Base-by-base conservation (phyloP, 2,797 vertebrate species). In the Anisognathus igniventris region DNA sequence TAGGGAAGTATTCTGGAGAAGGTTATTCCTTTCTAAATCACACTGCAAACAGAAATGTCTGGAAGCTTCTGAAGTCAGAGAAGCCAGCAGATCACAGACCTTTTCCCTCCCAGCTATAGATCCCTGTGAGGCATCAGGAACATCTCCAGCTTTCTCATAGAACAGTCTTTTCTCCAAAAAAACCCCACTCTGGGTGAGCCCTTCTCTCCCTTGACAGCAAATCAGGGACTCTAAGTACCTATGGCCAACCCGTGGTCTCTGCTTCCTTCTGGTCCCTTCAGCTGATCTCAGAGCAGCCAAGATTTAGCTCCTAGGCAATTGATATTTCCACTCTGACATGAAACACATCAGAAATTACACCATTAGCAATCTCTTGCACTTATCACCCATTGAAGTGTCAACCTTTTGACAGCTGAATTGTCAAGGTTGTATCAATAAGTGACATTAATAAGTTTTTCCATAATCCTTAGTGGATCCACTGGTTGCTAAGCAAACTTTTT, bases 401-500 rank as follows among this genome's bases (percentile, higher is more conserved):
- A 62, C 77, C 53, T 77, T 87, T 76, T 93, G 94, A 91, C 68
- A 92, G 75, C 12, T 51, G 68, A 94, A 71, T 85, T 70, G 65
- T 73, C 81, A 83, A 91, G 75, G 40, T 50, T 89, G 79, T 86
- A 33, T 87, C 84, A 89, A 83, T 85, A 95, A 85, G 37, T 68
- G 81, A 87, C 2, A 0, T 40, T 76, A 82, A 24, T 79, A 76
- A 61, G 60, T 31, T 95, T 89, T 85, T 77, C 57, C 24, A 5
- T 54, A 60, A 73, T 61, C 84, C 57, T 64, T 76, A 44, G 27
- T 54, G 53, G 67, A 92, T n/a, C 57, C 7, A 1, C 24, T 76
- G 42, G 86, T 94, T 95, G 83, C 88, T 82, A 95, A 39, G 90
- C 80, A 95, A 92, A 57, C 66, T 50, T 93, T 93, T 70, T 88